Evolutionary conservation across 2,797 vertebrate species (phyloP), one percentile per base, ranked within the genome.

Genomic region (Bufotes viridis): DNA sequence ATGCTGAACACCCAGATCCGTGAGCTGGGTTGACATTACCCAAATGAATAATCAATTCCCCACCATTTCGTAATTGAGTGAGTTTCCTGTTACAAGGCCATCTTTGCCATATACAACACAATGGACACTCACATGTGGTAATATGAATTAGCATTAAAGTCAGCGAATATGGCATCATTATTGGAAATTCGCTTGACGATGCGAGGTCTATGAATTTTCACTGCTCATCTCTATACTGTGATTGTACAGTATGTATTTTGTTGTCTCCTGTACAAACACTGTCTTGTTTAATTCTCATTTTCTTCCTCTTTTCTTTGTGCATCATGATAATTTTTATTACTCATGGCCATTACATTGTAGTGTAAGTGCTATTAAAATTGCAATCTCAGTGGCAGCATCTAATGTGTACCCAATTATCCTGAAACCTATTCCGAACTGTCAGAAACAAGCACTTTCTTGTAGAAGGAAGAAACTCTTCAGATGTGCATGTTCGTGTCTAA

Each of bases 351-450:
- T 76, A 85, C 57, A 85, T 61, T 76, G 65, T 70, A 83, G 51
- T 7, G 7, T 34, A 67, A 83, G 81, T 72, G 81, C 53, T 72
- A 13, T 57, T 58, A 72, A 83, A 83, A 83, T 72, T 83, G 58
- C 57, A 76, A 53, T 78, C 83, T 65, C 29, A 22, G 70, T 55
- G 3, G 12, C 49, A 29, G 65, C 81, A 49, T 29, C 83, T 51
- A 5, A 76, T 65, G 24, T 85, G 83, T 63, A 78, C 34, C 83
- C 83, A 78, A 85, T 78, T 85, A 85, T 63, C 60, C 58, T 17
- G 72, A 76, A 63, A 51, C 83, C 82, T 58, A 61, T 75, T 84
- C 55, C 29, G 29, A 76, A 17, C 83, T 76, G 83, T 75, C 82
- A 51, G 70, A 76, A 85, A 76, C 57, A 85, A 85, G 83, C 55